phyloP scores from a whole-genome alignment of 2,888 invertebrate species.

The Venusia cambrica region DNA sequence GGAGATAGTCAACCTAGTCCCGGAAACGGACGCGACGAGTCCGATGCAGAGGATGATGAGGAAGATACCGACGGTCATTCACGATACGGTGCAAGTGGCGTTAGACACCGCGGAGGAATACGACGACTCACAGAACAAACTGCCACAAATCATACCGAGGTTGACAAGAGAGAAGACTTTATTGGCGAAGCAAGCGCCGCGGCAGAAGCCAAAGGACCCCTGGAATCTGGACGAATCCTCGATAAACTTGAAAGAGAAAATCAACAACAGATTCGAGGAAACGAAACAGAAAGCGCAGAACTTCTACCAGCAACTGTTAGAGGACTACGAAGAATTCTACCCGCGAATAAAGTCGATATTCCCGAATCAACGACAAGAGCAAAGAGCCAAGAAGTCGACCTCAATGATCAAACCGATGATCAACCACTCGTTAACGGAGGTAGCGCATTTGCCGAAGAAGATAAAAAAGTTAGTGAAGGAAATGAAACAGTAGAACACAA shows the following conservation, averaged over 20 bases:
- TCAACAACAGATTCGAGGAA: slow-evolving; percentile 43
- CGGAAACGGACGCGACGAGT: slow-evolving; percentile 49
- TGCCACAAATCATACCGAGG: slow-evolving; percentile 42
- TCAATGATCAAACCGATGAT: slow-evolving; percentile 61
- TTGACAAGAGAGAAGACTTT: slow-evolving; percentile 41
- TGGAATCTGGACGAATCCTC: slow-evolving; percentile 42
- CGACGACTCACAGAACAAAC: slow-evolving; percentile 19
- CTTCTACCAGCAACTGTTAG: slow-evolving; percentile 61
- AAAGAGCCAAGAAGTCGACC: slow-evolving; percentile 54
- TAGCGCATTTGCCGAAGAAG: slow-evolving; percentile 64
- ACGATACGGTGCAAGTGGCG: slow-evolving; percentile 68
- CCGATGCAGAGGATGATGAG: slow-evolving; percentile 63
- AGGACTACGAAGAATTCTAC: slow-evolving; percentile 58
- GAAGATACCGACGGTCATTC: slow-evolving; percentile 61
- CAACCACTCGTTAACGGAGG: slow-evolving; percentile 62
- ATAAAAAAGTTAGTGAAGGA: slow-evolving; percentile 63
- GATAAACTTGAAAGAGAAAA: slow-evolving; percentile 25
- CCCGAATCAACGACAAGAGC: slow-evolving; percentile 51
- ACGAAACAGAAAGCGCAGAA: slow-evolving; percentile 62
- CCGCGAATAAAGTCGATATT: slow-evolving; percentile 46
- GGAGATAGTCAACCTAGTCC: slow-evolving; percentile 69
- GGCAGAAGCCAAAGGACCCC: too few species aligned
- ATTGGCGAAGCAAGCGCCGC: slow-evolving; percentile 3
- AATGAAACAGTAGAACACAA: slow-evolving; percentile 43
- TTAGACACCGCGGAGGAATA: slow-evolving; percentile 49